phyloP scores from a whole-genome alignment of 1,140 invertebrate genomes.

The Adoxophyes honmai region DNA sequence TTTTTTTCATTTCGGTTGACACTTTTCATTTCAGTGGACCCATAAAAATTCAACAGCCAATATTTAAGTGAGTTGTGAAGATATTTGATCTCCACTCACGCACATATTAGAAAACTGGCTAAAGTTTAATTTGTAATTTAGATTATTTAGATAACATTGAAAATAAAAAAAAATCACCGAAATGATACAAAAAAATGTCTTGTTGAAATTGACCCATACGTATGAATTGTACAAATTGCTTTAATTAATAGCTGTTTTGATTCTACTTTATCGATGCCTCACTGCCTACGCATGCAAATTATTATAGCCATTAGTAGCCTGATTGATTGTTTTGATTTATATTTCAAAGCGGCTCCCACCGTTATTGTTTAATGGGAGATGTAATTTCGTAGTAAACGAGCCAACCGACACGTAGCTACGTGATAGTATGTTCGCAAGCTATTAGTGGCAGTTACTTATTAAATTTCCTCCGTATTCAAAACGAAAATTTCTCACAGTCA shows the following conservation, averaged over 20 bases:
- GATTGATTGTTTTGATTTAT: slow-evolving; percentile 11
- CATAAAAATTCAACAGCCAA: too few species aligned
- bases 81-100: too few species aligned
- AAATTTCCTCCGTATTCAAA: background rate
- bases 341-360: slow-evolving; percentile 1
- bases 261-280: slow-evolving; percentile 6
- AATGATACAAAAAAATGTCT: too few species aligned
- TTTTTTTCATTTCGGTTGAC: too few species aligned
- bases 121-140: too few species aligned
- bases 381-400: slow-evolving; percentile 7
- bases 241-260: slow-evolving; percentile 15
- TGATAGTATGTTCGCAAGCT: background rate
- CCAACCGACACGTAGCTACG: background rate
- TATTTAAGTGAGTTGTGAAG: too few species aligned
- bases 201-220: too few species aligned
- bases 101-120: too few species aligned
- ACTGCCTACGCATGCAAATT: background rate
- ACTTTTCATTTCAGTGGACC: too few species aligned
- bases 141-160: too few species aligned
- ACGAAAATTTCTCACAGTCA: background rate
- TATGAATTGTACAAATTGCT: slow-evolving; percentile 3
- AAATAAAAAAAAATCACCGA: too few species aligned
- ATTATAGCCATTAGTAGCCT: background rate
- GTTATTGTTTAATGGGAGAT: slow-evolving; percentile 9
- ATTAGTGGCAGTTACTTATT: slow-evolving; percentile 3